Evolutionary conservation across 35 echinoderm and acorn worm genomes (phyloP).

Genomic region (Nesometra sesokonis): DNA sequence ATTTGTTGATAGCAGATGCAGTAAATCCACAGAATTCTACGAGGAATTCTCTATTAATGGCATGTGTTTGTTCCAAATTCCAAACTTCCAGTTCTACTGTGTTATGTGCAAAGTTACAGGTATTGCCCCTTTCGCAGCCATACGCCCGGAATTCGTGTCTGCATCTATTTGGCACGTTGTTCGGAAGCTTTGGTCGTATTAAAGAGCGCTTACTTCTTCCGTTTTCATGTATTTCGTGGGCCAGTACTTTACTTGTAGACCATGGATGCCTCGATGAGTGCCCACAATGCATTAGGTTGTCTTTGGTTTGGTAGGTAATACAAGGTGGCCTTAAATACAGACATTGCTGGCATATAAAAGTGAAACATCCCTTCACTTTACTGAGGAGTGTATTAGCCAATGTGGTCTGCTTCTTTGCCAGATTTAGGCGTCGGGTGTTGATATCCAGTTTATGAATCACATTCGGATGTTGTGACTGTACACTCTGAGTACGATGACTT

Average conservation of each 20-base stretch:
- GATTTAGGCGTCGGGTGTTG: background rate
- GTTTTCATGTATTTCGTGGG: slow-evolving; percentile 24
- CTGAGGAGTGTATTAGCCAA: background rate
- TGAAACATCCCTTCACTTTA: background rate
- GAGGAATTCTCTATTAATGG: background rate
- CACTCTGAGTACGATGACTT: background rate
- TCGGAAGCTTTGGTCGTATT: slow-evolving; percentile 47
- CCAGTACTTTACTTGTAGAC: slow-evolving; percentile 29
- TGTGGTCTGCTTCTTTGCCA: background rate
- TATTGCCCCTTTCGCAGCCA: slow-evolving; percentile 39
- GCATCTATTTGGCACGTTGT: slow-evolving; percentile 50
- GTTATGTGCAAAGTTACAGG: slow-evolving; percentile 74
- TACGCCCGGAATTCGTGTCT: slow-evolving; percentile 40
- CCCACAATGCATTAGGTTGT: slow-evolving; percentile 11
- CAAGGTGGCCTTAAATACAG: slow-evolving; percentile 51
- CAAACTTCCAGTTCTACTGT: slow-evolving; percentile 55
- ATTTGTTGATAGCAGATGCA: slow-evolving; percentile 5
- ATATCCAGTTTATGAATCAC: no score
- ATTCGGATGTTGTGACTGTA: background rate
- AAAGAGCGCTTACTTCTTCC: slow-evolving; percentile 33
- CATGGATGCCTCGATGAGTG: slow-evolving; percentile 39
- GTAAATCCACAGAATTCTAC: background rate
- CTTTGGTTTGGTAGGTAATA: slow-evolving; percentile 19
- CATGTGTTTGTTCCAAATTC: background rate
- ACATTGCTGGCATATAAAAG: slow-evolving; percentile 17